phyloP scores from a whole-genome alignment of 2,113 vertebrate species.

The Microtus richardsoni region DNA sequence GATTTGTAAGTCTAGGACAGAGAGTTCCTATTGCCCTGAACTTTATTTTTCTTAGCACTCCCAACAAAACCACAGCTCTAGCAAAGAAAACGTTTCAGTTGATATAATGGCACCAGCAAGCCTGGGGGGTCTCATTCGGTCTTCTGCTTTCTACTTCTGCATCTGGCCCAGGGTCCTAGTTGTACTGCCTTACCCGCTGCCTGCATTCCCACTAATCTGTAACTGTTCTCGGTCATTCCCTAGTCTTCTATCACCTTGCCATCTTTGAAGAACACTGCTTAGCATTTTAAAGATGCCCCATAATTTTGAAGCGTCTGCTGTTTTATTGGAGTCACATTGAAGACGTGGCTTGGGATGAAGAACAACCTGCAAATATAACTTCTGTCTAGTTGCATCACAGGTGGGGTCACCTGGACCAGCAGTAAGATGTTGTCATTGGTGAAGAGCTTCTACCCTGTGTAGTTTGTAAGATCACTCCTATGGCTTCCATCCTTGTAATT shows the following conservation, averaged over 20 bases:
- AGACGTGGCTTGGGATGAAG: neutral
- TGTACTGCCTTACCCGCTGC: neutral
- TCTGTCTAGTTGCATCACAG: neutral
- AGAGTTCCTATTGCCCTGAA: neutral
- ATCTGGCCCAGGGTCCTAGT: neutral
- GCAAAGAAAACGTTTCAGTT: neutral
- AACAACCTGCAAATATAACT: neutral
- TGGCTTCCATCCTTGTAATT: neutral
- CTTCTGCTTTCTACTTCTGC: neutral
- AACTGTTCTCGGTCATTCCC: neutral
- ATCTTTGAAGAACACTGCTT: neutral
- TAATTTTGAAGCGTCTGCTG: neutral
- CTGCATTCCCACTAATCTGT: neutral
- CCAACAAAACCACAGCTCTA: neutral
- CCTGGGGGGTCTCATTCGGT: neutral
- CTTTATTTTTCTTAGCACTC: neutral
- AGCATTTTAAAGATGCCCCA: neutral
- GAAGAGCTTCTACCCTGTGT: too few species aligned
- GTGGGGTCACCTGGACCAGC: neutral
- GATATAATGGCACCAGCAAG: neutral
- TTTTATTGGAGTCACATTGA: constrained; percentile 23
- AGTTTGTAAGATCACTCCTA: neutral
- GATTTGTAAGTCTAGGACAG: neutral
- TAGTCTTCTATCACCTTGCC: neutral
- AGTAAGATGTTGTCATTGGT: neutral